Evolutionary conservation across 2,888 invertebrate species (phyloP), one percentile per base, ranked within the genome.

Genomic region (Drosophila mulleri): DNA sequence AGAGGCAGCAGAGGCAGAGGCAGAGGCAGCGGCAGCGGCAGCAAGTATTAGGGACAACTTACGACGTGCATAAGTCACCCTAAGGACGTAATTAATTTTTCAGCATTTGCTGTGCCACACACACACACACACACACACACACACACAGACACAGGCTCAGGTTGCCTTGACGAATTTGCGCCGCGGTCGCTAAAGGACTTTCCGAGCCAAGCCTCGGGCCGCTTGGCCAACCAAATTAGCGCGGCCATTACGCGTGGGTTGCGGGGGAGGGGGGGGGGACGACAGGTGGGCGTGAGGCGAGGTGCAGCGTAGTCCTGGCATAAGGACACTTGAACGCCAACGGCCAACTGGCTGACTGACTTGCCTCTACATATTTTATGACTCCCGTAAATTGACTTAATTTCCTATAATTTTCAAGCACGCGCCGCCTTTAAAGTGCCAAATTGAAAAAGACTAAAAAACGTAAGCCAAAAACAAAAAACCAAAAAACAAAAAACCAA

Each of bases 31-130:
- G n/a, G n/a, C n/a, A 59, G 78, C 52, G 69, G 29, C 62, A 59
- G 78, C 61, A 29, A 61, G 14, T 66, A 66, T 78, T 72, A 63
- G 60, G 66, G 62, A 67, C 68, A 62, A 50, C 58, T 60, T 50
- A 48, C 66, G 41, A 50, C 18, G 68, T 60, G 68, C 75, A 88
- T 89, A 89, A 83, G 87, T 83, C 81, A 80, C 91, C 92, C 91
- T 80, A 78, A 91, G 92, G 92, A 90, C 88, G 85, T 91, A 91
- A 91, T 92, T 91, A 92, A 92, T 91, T 92, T 92, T 92, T 91
- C 88, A 90, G 83, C 82, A 91, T 91, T 88, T 85, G 83, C 80
- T 81, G 70, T 72, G 61, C 62, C 70, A 60, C 56, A 56, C 54
- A 54, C 54, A 53, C 37, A 39, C n/a, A 26, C n/a, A 37, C 20